Evolutionary conservation across 2,888 invertebrate genomes (phyloP), one percentile per base, ranked within the genome.

Genomic region (Drosophila sordidula): DNA sequence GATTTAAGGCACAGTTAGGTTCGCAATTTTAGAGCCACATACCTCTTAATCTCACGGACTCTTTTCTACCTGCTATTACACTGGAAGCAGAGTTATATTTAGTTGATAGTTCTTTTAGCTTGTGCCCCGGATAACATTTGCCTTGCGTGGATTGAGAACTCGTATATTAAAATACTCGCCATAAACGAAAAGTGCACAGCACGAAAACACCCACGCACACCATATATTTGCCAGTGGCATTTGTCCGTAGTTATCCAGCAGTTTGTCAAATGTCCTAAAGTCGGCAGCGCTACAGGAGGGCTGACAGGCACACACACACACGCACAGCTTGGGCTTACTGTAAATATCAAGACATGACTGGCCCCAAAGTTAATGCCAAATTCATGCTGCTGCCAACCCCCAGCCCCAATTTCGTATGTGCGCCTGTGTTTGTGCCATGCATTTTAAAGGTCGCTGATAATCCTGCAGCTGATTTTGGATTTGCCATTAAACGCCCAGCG

Each of bases 301-400:
- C 46, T 38, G 49, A 32, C 66, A 65, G 42, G 44, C 51, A 70
- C 46, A 58, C 42, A 41, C 42, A 52, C 44, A 56, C 46, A 41
- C 59, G 47, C 38, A 50, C 41, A 54, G 16, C 26, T 18, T 41
- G 46, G 51, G 61, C 58, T 57, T 44, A 61, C 51, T 73, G 64
- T 61, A 65, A 71, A 79, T 70, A 71, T 70, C 26, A 71, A 66
- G 75, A 63, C 84, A 79, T 75, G 70, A 68, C 67, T 73, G 44
- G 69, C 71, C 79, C 67, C 61, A 84, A 79, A 87, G 69, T 72
- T 75, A 79, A 84, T 87, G 75, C 70, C 81, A 75, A 77, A 83
- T 69, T 73, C 78, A 82, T 71, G 78, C 80, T 65, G 38, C 44
- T 59, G 44, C 57, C 45, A 56, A 41, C 6, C 22, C 6, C n/a